A percentile compares a stretch with the other conserved stretches of the same genome.
Conservation (phyloP, 2,888 invertebrate species). For the Pemphredon lugubris region DNA sequence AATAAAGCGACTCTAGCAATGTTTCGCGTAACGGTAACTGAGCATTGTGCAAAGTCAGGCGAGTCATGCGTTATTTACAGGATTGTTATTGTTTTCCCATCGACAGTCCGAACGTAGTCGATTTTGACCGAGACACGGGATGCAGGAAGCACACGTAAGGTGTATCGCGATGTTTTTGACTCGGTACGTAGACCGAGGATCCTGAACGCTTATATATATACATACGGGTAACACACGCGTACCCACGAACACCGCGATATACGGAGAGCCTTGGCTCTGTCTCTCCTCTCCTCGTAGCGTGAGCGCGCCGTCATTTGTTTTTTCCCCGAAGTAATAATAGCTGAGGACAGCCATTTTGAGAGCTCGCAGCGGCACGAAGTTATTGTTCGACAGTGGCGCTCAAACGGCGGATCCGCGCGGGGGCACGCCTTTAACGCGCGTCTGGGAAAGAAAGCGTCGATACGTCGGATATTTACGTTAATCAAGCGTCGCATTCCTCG, state of each 20-base stretch:
- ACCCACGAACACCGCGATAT: conserved; percentile 48
- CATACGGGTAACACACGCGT: conserved; percentile 25
- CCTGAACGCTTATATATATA: conserved; percentile 37
- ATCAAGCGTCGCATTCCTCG: no score
- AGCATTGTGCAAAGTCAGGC: conserved; percentile 10
- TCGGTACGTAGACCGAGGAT: conserved; percentile 56
- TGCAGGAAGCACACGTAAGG: conserved; percentile 48
- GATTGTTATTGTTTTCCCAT: conserved; percentile 45
- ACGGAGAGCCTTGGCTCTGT: conserved; percentile 66
- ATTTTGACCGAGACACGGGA: conserved; percentile 46
- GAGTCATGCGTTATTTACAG: conserved; percentile 22
- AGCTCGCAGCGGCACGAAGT: conserved; percentile 79
- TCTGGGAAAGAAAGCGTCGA: conserved; percentile 6
- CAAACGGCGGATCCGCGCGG: conserved; percentile 61
- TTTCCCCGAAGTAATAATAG: conserved; percentile 80
- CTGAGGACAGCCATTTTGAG: conserved; percentile 81
- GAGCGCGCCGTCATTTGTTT: conserved; percentile 75
- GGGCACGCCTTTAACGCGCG: conserved; percentile 14
- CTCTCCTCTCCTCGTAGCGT: conserved; percentile 65
- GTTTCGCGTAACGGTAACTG: conserved; percentile 20
- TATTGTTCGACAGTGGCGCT: conserved; percentile 79
- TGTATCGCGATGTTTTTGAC: conserved; percentile 59
- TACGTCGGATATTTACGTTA: no score
- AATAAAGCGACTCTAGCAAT: neutral
- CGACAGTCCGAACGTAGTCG: conserved; percentile 36